A percentile compares a stretch with the other conserved stretches of the same genome.
These are phyloP conservation scores for Sphenopsis melanotis DNA, from an alignment of 2,797 vertebrate genomes.

Conservation along the genomic window DNA sequence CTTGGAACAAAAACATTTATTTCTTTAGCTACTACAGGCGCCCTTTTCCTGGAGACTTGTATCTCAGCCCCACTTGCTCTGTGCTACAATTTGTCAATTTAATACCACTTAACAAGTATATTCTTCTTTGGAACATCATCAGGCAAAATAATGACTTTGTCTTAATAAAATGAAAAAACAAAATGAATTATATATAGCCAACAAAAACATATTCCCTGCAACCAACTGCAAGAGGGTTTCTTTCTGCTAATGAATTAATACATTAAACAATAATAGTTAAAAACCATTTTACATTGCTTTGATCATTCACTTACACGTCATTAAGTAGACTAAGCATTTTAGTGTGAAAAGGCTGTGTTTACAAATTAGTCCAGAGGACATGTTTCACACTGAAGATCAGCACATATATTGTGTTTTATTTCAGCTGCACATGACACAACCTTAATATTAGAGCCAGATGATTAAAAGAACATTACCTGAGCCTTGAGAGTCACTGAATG, in stretches of 20 bases:
- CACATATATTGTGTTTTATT: slow-evolving; percentile 79
- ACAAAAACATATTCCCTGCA: slow-evolving; percentile 19
- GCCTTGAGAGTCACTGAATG: slow-evolving; percentile 92
- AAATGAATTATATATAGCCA: slow-evolving; percentile 52
- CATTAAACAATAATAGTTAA: slow-evolving; percentile 72
- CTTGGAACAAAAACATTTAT: slow-evolving; percentile 51
- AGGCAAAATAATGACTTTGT: slow-evolving; percentile 38
- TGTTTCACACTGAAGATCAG: slow-evolving; percentile 73
- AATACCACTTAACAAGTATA: slow-evolving; percentile 62
- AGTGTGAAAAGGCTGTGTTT: slow-evolving; percentile 74
- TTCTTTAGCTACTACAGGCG: slow-evolving; percentile 30
- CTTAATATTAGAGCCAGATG: slow-evolving; percentile 89
- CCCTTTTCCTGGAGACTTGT: slow-evolving; percentile 39
- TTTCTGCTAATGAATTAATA: slow-evolving; percentile 72
- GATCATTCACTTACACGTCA: slow-evolving; percentile 71
- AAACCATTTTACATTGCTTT: slow-evolving; percentile 70
- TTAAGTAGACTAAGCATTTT: slow-evolving; percentile 76
- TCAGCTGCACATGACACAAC: slow-evolving; percentile 77
- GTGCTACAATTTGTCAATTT: slow-evolving; percentile 52
- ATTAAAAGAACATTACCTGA: slow-evolving; percentile 99
- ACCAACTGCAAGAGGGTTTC: slow-evolving; percentile 38
- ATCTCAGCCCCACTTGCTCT: background rate
- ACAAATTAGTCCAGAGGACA: slow-evolving; percentile 78
- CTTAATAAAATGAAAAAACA: slow-evolving; percentile 58
- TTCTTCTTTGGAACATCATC: slow-evolving; percentile 47